phyloP scores from a whole-genome alignment of 2,797 vertebrate genomes.

The Enteromius thamalakanensis region DNA sequence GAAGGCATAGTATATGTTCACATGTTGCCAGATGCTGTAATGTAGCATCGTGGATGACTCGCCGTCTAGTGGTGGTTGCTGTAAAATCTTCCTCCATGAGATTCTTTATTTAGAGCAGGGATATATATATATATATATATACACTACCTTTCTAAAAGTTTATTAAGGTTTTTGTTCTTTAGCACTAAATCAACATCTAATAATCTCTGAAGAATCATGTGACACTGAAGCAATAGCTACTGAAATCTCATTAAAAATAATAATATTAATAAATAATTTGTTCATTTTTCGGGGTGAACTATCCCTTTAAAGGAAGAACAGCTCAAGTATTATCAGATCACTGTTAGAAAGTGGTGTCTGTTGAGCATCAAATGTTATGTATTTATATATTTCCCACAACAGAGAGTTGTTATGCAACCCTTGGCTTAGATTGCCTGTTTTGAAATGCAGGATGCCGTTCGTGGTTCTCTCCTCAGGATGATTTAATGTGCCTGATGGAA shows the following conservation, averaged over 20 bases:
- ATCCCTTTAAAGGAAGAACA: conserved; percentile 42
- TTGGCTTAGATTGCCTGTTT: conserved; percentile 9
- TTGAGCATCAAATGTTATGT: conserved; percentile 32
- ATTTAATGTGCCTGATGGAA: conserved; percentile 10
- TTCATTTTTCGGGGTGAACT: neutral
- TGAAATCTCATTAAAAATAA: neutral
- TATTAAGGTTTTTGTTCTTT: neutral
- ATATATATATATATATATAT: too few relatives aligned
- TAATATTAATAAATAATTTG: neutral
- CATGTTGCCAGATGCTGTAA: neutral
- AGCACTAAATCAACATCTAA: neutral
- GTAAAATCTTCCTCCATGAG: neutral
- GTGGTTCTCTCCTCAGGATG: neutral
- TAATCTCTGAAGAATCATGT: neutral
- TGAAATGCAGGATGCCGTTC: neutral
- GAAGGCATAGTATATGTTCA: too few relatives aligned
- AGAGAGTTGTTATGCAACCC: conserved; percentile 16
- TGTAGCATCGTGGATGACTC: neutral
- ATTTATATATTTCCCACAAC: conserved; percentile 38
- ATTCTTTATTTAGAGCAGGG: conserved; percentile 17
- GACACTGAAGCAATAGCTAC: neutral
- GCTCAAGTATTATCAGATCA: neutral
- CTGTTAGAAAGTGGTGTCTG: conserved; percentile 8
- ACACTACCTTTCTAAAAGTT: neutral
- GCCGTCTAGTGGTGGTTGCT: conserved; percentile 33